Base-by-base conservation (phyloP, 2,888 invertebrate genomes). In the Steinernema hermaphroditum region DNA sequence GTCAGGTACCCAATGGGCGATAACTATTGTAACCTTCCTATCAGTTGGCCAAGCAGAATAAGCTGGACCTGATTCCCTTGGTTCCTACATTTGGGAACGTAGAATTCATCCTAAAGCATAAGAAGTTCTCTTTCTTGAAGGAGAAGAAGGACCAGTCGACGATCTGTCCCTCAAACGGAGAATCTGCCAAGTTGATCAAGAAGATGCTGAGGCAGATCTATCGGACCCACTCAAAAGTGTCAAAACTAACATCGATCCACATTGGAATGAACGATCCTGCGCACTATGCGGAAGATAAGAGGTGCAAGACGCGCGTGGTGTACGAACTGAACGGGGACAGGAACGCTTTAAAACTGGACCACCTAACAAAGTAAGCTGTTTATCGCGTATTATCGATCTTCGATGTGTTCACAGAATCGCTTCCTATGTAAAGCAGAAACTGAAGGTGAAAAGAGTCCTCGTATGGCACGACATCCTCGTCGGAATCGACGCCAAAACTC, bases 211-310 rank as follows among this genome's bases (percentile, higher is more conserved):
- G 90, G 78, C 93, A 94, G 89, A 90, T 92, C 4, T 27, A 27
- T 27, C 9, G 22, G 12, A 27, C 16, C 6, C 54, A 54, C 27
- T 54, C 54, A 2, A 27, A 54, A 16, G 54, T 54, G 54, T 2
- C 6, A 6, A 4, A 27, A 32, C 75, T 83, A 6, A 80, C 76
- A 22, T 78, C 82, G 50, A 88, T 92, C 32, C 92, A 92, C 86
- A 91, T 92, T 73, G 92, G 92, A 0, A 92, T 92, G 68, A 93
- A 94, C 86, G 94, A 94, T 88, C 93, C 93, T 0, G 92, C 90
- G 82, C 90, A 91, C 74, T 83, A 89, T 22, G 89, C 88, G 22
- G 79, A 87, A 44, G 89, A 89, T 81, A 80, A 82, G 2, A 73
- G 81, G 46, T 89, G 88, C 76, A 81, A 81, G 71, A 76, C 82